Percentiles rank a stretch among this genome's conserved stretches.
Evolutionary conservation across 2,797 vertebrate species (phyloP).

Genomic region (Gobio occitaniae): DNA sequence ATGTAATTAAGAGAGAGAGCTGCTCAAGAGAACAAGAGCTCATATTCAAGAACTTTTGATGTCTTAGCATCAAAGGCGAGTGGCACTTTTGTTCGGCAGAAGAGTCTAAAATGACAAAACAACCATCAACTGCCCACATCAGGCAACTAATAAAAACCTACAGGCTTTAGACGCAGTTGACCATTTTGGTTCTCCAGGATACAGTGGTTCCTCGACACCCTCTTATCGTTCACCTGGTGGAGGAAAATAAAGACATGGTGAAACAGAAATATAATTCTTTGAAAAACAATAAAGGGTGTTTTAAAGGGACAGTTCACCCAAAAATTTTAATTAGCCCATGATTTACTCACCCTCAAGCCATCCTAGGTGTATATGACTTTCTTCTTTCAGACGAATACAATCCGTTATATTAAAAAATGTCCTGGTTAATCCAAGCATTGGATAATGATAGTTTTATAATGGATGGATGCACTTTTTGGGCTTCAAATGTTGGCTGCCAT

Average conservation of each 20-base stretch:
- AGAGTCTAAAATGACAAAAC: slow-evolving; percentile 24
- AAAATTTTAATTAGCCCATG: too few species aligned
- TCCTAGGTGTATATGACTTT: too few species aligned
- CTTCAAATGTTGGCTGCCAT: too few species aligned
- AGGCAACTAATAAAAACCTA: slow-evolving; percentile 60
- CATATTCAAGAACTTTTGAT: slow-evolving; percentile 45
- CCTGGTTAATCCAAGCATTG: too few species aligned
- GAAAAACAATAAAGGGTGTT: not conserved
- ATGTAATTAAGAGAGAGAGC: slow-evolving; percentile 26
- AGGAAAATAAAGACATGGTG: not conserved
- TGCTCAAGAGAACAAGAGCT: not conserved
- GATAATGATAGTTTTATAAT: too few species aligned
- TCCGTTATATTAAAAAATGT: too few species aligned
- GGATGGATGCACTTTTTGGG: too few species aligned
- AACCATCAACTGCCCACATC: slow-evolving; percentile 11
- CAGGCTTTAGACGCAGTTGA: slow-evolving; percentile 84
- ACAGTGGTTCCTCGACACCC: slow-evolving; percentile 84
- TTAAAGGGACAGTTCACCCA: not conserved
- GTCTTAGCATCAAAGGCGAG: slow-evolving; percentile 48
- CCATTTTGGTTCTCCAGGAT: slow-evolving; percentile 79
- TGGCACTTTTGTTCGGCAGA: slow-evolving; percentile 13
- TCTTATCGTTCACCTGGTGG: slow-evolving; percentile 79
- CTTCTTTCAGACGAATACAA: too few species aligned
- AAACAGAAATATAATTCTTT: not conserved
- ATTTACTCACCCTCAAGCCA: not conserved